phyloP scores from a whole-genome alignment of 2,797 vertebrate genomes.

The Platyrinchus mystaceus region DNA sequence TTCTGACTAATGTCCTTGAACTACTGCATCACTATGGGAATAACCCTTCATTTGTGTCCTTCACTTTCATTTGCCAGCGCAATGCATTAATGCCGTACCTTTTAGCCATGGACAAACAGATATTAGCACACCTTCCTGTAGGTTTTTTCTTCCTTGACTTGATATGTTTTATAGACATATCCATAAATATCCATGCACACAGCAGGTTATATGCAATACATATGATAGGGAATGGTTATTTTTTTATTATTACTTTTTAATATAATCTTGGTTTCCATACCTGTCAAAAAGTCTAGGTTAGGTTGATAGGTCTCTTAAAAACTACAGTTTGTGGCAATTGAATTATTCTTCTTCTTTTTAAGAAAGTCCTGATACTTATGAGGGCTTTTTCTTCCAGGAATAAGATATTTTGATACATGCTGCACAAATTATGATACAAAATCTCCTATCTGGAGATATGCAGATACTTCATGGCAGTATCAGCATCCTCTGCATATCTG shows the following conservation, averaged over 20 bases:
- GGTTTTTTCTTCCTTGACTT: not conserved
- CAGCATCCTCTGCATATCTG: not conserved
- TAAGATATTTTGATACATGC: not conserved
- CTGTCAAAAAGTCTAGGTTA: not conserved
- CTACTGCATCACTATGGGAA: not conserved
- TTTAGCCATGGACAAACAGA: not conserved
- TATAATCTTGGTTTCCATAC: not conserved
- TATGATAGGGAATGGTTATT: not conserved
- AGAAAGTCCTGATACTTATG: not conserved
- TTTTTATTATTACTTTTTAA: no score
- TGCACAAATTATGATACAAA: not conserved
- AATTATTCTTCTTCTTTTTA: not conserved
- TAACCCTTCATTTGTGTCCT: not conserved
- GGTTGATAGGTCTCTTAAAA: not conserved
- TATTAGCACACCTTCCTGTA: not conserved
- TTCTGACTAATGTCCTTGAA: not conserved
- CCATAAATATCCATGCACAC: not conserved
- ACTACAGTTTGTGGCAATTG: not conserved
- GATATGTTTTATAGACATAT: not conserved
- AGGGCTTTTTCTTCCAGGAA: not conserved
- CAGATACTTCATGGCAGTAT: not conserved
- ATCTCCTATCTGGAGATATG: not conserved
- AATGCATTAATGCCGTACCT: not conserved
- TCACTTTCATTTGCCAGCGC: not conserved
- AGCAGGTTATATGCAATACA: not conserved